phyloP scores from a whole-genome alignment of 2,797 vertebrate genomes.

The Muraenolepis orangiensis region DNA sequence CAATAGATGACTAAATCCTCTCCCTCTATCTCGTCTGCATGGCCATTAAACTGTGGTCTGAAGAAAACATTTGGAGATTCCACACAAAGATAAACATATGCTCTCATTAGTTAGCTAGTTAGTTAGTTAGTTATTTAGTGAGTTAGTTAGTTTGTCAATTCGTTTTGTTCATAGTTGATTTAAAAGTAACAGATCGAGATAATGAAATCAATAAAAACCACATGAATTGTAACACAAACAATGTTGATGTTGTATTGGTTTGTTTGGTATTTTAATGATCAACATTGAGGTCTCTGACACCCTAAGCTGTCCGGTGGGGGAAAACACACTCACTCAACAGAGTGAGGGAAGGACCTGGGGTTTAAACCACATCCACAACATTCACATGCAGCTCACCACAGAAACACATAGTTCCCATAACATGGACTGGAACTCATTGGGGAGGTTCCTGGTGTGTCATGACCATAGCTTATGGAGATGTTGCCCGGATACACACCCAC shows the following conservation, averaged over 20 bases:
- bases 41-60: too few species aligned
- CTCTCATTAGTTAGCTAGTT: too few species aligned
- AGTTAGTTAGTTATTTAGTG: too few species aligned
- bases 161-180: too few species aligned
- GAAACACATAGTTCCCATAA: background rate
- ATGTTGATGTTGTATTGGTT: background rate
- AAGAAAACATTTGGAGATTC: background rate
- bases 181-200: too few species aligned
- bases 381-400: too few species aligned
- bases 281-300: background rate
- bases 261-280: background rate
- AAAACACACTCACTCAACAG: background rate
- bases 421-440: background rate
- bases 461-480: background rate
- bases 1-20: too few species aligned
- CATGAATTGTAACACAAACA: background rate
- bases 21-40: too few species aligned
- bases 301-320: background rate
- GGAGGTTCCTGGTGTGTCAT: background rate
- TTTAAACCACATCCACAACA: background rate
- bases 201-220: too few species aligned
- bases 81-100: background rate
- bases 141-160: too few species aligned
- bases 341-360: background rate
- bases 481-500: background rate